Base-by-base conservation (phyloP, 2,797 vertebrate genomes). In the Neostethus bicornis region DNA sequence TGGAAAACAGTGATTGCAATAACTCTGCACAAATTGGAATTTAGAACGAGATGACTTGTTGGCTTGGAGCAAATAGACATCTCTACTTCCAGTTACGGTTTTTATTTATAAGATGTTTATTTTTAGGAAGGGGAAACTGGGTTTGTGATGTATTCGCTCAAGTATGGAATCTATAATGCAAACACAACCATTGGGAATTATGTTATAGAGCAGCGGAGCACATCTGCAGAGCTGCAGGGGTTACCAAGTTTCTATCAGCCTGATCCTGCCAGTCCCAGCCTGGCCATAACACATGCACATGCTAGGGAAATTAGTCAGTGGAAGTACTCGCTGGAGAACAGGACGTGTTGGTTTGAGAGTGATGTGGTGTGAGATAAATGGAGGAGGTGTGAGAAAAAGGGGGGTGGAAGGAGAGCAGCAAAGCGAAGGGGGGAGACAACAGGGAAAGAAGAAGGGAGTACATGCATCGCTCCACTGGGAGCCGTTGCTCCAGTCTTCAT, bases 201-300 rank as follows among this genome's bases (percentile, higher is more conserved):
- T 57, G 76, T 77, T 57, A 64, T 56, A 75, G 73, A 59, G 47
- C 63, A 51, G 38, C 14, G 39, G 51, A 64, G 75, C 50, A 58
- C 50, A 63, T 77, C 79, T 67, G 72, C 79, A 81, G 57, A 70
- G 82, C 80, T 79, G 71, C 55, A 70, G 64, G n/a, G 82, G 73
- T 75, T 58, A 72, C 41, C 42, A n/a, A 47, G 77, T 78, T 83
- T 59, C 66, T 61, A 56, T 17, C 74, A 35, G 58, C 20, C 49
- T 17, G 20, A 59, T 73, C 54, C 57, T 58, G 69, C 75, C 65
- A 53, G 60, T 52, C 45, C 51, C 5, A 31, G 47, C 58, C 44
- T 26, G 21, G 39, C 47, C 43, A 35, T 4, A 26, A 37, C 61
- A 51, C 52, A 46, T 42, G 35, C 25, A 35, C 25, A 43, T 21